A percentile compares a stretch with the other conserved stretches of the same genome.
phyloP scores from a whole-genome alignment of 1,140 invertebrate genomes.

The Oedothorax gibbosus region DNA sequence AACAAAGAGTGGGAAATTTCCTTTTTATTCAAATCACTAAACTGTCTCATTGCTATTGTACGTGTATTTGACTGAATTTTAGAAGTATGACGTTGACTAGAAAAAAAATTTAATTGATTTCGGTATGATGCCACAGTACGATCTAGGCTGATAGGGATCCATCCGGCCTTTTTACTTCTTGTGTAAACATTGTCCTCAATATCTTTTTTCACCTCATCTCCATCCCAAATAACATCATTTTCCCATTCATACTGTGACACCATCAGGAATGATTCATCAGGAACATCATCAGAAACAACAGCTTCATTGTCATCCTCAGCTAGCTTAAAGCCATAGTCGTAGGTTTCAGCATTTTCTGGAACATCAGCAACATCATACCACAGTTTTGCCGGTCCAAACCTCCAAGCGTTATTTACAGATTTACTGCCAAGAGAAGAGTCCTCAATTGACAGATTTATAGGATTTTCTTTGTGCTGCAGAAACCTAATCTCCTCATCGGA shows the following conservation, averaged over 20 bases:
- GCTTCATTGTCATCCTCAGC: conserved; percentile 69
- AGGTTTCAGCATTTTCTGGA: conserved; percentile 90
- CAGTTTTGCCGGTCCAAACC: conserved; percentile 88
- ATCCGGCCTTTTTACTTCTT: conserved; percentile 91
- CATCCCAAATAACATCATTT: conserved; percentile 98
- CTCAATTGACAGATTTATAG: conserved; percentile 53
- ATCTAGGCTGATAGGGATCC: conserved; percentile 91
- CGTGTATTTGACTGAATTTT: neutral
- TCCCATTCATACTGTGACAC: conserved; percentile 96
- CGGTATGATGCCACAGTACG: conserved; percentile 86
- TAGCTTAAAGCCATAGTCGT: conserved; percentile 95
- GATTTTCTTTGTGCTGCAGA: conserved; percentile 1
- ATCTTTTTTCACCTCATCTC: conserved; percentile 88
- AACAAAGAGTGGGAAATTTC: conserved; percentile 93
- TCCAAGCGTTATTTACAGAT: conserved; percentile 32
- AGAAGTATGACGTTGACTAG: conserved; percentile 14
- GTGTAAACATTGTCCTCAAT: conserved; percentile 80
- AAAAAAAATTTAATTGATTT: conserved; percentile 65
- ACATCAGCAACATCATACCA: conserved; percentile 98
- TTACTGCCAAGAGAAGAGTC: conserved; percentile 37
- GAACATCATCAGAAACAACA: conserved; percentile 69
- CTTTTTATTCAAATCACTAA: conserved; percentile 70
- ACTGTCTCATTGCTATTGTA: neutral
- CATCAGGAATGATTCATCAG: conserved; percentile 94
- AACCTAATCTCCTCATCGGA: conserved; percentile 51